Conservation (phyloP, 37 sponge, comb jelly and placozoan genomes). For the Chondrosia reniformis region DNA sequence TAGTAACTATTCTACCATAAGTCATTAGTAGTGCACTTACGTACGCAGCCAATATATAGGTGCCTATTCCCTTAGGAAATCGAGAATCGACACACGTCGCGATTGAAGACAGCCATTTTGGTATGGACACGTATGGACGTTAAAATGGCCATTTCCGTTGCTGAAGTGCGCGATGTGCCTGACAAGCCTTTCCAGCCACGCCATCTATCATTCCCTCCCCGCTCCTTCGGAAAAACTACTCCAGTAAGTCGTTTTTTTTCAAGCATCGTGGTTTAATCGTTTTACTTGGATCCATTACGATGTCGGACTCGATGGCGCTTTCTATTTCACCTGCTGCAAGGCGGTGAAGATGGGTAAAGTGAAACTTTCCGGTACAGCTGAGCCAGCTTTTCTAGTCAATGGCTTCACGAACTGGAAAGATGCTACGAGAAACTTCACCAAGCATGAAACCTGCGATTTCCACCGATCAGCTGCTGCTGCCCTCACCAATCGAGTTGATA, state of each 20-base stretch:
- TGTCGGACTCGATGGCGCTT: constrained; percentile 21
- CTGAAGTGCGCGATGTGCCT: constrained; percentile 3
- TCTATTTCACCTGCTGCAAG: constrained; percentile 16
- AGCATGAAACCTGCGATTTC: constrained; percentile 27
- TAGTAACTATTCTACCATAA: no score
- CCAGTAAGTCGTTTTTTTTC: background rate
- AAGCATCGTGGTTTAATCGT: constrained; percentile 15
- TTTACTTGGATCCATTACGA: constrained; percentile 21
- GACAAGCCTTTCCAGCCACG: constrained; percentile 19
- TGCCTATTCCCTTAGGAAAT: no score
- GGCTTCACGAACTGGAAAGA: constrained; percentile 33
- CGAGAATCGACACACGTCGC: no score
- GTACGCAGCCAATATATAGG: no score
- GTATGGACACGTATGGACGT: no score
- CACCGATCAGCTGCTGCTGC: background rate
- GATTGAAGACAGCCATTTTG: no score
- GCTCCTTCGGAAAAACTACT: constrained; percentile 13
- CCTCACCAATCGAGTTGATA: background rate
- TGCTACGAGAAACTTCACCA: constrained; percentile 13
- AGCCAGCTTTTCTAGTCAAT: background rate
- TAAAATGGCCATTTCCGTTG: background rate
- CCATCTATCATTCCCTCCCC: constrained; percentile 18
- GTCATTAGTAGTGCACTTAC: background rate
- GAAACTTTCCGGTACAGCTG: constrained; percentile 2
- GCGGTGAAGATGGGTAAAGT: constrained; percentile 5